phyloP scores from a whole-genome alignment of 1,140 invertebrate genomes.

The Bombus confusus region DNA sequence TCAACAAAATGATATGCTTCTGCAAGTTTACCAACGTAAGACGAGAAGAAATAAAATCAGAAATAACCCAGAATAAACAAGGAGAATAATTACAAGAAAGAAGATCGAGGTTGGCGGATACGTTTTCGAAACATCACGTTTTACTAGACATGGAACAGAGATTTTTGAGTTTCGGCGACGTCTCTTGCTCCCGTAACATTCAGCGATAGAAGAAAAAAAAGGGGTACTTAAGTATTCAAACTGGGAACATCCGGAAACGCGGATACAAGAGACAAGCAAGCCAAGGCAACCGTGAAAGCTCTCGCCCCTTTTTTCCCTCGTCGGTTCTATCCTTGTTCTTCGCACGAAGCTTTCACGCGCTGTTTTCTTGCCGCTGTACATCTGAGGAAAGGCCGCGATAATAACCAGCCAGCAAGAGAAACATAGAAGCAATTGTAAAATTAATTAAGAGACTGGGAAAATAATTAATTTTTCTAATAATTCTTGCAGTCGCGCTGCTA shows the following conservation, averaged over 20 bases:
- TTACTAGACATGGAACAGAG: background rate
- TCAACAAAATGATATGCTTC: too few relatives aligned
- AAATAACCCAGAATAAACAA: background rate
- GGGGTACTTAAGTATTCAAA: conserved; percentile 53
- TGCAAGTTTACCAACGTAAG: background rate
- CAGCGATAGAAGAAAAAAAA: conserved; percentile 12
- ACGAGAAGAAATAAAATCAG: background rate
- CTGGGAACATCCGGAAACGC: conserved; percentile 35
- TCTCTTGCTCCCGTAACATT: conserved; percentile 11
- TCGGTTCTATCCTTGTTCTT: background rate
- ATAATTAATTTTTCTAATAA: conserved; percentile 84
- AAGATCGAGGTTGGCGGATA: background rate
- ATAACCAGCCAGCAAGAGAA: conserved; percentile 29
- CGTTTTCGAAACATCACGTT: background rate
- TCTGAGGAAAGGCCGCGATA: conserved; percentile 36
- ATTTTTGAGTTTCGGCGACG: conserved; percentile 1
- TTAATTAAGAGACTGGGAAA: conserved; percentile 82
- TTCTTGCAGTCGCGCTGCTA: conserved; percentile 74
- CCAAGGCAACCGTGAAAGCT: conserved; percentile 49
- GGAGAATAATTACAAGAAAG: background rate
- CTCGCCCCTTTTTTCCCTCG: background rate
- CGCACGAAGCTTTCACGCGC: conserved; percentile 23
- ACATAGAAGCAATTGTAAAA: conserved; percentile 78
- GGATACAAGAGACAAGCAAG: conserved; percentile 45
- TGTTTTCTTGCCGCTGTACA: conserved; percentile 21